These are phyloP conservation scores for Mantis religiosa DNA, from an alignment of 2,888 invertebrate genomes.

Conservation along the genomic window DNA sequence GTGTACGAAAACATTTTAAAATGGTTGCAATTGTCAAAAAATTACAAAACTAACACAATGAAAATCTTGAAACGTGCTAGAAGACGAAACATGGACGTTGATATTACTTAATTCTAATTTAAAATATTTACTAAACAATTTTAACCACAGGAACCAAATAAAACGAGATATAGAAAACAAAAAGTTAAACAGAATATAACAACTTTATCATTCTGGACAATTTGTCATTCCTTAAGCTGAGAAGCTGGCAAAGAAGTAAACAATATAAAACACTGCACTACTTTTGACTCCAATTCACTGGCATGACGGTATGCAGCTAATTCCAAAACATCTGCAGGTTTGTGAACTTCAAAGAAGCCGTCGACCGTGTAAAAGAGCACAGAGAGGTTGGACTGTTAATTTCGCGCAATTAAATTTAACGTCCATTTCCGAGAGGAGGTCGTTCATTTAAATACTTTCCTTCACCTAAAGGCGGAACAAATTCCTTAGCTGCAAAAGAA, in stretches of 20 bases:
- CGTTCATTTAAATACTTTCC: not conserved
- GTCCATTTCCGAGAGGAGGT: not conserved
- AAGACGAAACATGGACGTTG: too few species aligned
- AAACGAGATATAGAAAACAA: too few species aligned
- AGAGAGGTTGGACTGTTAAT: not conserved
- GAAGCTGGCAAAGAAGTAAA: not conserved
- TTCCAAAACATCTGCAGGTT: not conserved
- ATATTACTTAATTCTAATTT: too few species aligned
- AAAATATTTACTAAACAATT: too few species aligned
- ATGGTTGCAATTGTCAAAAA: too few species aligned
- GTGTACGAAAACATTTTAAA: too few species aligned
- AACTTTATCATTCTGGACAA: too few species aligned
- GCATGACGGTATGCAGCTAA: not conserved
- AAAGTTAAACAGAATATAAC: too few species aligned
- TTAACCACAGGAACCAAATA: too few species aligned
- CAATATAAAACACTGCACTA: not conserved
- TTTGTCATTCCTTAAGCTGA: too few species aligned
- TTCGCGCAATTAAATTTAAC: not conserved
- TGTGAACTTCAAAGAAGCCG: not conserved
- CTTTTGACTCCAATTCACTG: not conserved
- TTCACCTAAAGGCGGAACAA: not conserved
- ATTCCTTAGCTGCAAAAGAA: not conserved
- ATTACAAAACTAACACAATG: too few species aligned
- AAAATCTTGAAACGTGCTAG: too few species aligned
- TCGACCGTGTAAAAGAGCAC: not conserved